These are phyloP conservation scores for Pangasianodon hypophthalmus DNA, from an alignment of 2,113 vertebrate genomes.

Conservation along the genomic window DNA sequence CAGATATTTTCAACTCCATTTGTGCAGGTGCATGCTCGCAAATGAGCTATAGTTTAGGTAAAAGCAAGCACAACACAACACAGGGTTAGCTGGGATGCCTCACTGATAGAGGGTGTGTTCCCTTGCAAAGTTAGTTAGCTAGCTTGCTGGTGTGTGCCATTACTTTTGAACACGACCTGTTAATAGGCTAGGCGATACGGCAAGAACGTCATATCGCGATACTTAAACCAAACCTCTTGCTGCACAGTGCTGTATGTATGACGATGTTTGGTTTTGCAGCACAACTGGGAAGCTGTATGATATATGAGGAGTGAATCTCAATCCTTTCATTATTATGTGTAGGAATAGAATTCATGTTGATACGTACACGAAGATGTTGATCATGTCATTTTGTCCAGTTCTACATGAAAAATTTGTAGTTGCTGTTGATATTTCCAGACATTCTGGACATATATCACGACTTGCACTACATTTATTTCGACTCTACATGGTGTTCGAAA, in stretches of 20 bases:
- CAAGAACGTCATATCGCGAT: background rate
- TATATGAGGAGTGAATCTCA: background rate
- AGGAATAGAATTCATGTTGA: background rate
- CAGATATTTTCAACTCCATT: background rate
- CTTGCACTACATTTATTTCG: background rate
- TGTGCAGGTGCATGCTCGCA: background rate
- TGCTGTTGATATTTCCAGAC: background rate
- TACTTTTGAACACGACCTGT: slow-evolving; percentile 7
- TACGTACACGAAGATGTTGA: background rate
- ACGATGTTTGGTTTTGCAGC: background rate
- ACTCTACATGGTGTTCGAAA: background rate
- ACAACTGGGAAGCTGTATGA: background rate
- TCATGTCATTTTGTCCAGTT: background rate
- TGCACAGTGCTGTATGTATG: background rate
- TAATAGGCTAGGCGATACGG: background rate
- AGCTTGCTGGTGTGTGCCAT: slow-evolving; percentile 4
- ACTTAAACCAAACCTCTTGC: background rate
- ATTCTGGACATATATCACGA: background rate
- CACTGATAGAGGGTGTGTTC: background rate
- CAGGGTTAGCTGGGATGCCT: background rate
- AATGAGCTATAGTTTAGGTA: background rate
- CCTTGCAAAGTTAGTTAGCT: background rate
- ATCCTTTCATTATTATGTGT: background rate
- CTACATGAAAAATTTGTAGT: too few relatives aligned
- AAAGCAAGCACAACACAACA: background rate